Evolutionary conservation across 1,140 invertebrate species (phyloP).

Genomic region (Archivesica marissinica): DNA sequence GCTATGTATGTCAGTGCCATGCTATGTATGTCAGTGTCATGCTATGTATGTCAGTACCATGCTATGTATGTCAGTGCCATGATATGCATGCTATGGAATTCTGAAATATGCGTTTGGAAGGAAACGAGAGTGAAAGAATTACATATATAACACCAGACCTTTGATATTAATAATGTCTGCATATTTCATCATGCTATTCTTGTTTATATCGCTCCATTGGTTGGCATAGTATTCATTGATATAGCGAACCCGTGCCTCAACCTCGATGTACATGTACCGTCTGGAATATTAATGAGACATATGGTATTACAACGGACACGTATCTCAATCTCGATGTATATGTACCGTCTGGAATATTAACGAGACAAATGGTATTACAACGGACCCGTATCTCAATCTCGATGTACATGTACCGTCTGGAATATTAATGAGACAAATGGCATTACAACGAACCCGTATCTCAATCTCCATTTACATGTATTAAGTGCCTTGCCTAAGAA

Average conservation of each 20-base stretch:
- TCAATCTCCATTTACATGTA: background rate
- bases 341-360: background rate
- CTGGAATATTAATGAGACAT: background rate
- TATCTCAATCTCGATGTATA: background rate
- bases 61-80: too few species aligned
- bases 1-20: too few species aligned
- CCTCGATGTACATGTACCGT: slow-evolving; percentile 34
- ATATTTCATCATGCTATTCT: background rate
- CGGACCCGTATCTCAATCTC: background rate
- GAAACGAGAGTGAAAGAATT: too few species aligned
- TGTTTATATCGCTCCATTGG: background rate
- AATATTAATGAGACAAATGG: background rate
- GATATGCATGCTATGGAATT: too few species aligned
- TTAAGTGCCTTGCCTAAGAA: too few species aligned
- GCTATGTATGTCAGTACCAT: too few species aligned
- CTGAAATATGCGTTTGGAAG: too few species aligned
- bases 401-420: background rate
- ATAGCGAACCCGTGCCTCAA: slow-evolving; percentile 13
- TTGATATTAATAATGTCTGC: background rate
- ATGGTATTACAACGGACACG: background rate
- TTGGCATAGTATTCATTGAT: slow-evolving; percentile 14
- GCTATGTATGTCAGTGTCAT: too few species aligned
- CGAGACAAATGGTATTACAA: background rate
- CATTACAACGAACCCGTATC: background rate
- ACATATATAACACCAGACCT: too few species aligned